These are phyloP conservation scores for Melanerpes aurifrons DNA, from an alignment of 2,113 vertebrate species.

Conservation along the genomic window DNA sequence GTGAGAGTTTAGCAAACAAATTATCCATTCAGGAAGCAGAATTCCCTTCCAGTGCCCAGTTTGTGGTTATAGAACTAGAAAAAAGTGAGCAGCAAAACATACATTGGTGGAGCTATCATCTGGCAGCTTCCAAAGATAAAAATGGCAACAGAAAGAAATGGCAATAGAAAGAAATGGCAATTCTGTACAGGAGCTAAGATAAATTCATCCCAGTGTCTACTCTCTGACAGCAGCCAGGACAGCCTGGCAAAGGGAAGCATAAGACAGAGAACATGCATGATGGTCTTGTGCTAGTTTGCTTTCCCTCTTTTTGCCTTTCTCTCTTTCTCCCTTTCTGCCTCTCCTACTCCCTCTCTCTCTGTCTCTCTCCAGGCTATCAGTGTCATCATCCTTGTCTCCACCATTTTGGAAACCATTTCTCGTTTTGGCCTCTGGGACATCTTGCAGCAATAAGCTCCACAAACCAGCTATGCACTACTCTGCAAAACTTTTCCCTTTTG, in stretches of 20 bases:
- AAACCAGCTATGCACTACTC: background rate
- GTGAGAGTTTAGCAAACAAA: background rate
- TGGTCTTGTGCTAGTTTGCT: background rate
- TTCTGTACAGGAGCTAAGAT: rapidly evolving
- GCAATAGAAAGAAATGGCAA: background rate
- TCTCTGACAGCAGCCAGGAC: background rate
- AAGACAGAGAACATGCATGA: background rate
- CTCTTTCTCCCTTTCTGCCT: background rate
- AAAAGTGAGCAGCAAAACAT: background rate
- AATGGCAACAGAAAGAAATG: background rate
- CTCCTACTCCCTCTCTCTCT: background rate
- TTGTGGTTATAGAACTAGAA: background rate
- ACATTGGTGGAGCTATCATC: background rate
- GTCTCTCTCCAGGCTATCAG: background rate
- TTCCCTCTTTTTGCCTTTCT: background rate
- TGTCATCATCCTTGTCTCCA: background rate
- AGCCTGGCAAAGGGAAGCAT: background rate
- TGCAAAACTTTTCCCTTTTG: background rate
- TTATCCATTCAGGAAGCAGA: background rate
- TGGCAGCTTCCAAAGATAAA: background rate
- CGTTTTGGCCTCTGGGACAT: background rate
- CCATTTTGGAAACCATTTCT: slow-evolving; percentile 5
- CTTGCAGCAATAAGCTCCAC: background rate
- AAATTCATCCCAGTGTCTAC: background rate
- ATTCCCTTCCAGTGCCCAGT: rapidly evolving